phyloP scores from a whole-genome alignment of 2,797 vertebrate genomes.

The Phoeniculus purpureus region DNA sequence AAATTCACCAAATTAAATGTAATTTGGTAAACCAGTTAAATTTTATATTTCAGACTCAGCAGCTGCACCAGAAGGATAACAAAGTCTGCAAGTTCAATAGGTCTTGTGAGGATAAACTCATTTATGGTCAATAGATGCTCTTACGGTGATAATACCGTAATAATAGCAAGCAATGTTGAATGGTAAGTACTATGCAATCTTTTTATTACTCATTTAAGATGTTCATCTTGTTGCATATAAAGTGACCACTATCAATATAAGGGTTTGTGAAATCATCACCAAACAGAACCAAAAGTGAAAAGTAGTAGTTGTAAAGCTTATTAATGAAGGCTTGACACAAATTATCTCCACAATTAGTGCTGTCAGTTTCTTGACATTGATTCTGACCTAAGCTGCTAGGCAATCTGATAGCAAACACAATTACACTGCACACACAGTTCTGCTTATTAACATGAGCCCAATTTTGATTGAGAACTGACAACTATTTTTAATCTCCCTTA shows the following conservation, averaged over 20 bases:
- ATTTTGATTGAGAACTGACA: conserved; percentile 52
- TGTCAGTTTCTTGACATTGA: conserved; percentile 30
- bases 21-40: background rate
- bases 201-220: background rate
- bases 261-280: background rate
- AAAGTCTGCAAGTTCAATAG: background rate
- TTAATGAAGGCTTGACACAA: conserved; percentile 40
- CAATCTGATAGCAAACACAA: conserved; percentile 53
- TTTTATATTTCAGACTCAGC: background rate
- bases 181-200: background rate
- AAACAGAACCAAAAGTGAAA: background rate
- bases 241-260: background rate
- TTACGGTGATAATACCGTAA: background rate
- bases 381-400: conserved; percentile 30
- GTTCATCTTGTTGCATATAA: background rate
- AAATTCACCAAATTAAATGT: background rate
- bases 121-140: background rate
- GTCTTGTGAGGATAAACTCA: background rate
- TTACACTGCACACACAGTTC: conserved; percentile 7
- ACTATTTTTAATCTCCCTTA: conserved; percentile 53
- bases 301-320: background rate
- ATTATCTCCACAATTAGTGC: conserved; percentile 23
- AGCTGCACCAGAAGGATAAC: background rate
- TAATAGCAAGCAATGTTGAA: background rate
- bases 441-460: conserved; percentile 57